A percentile compares a stretch with the other conserved stretches of the same genome.
Evolutionary conservation across 1,140 invertebrate species (phyloP).

Genomic region (Euschistus heros): DNA sequence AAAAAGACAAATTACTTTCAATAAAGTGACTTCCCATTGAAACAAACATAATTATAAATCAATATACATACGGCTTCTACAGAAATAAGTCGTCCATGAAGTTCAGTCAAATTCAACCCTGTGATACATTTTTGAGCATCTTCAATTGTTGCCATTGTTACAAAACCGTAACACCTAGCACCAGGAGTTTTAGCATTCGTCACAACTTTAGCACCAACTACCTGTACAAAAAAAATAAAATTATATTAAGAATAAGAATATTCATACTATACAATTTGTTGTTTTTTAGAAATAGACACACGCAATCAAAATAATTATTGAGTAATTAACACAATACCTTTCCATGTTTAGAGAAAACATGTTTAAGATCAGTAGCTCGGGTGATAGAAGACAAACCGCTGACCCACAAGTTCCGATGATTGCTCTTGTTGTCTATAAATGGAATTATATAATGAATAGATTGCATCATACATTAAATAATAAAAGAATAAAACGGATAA

Average conservation of each 20-base stretch:
- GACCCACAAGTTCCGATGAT: slow-evolving; percentile 73
- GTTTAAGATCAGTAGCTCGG: slow-evolving; percentile 82
- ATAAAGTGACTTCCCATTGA: too few relatives aligned
- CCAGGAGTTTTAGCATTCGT: slow-evolving; percentile 85
- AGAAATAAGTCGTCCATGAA: slow-evolving; percentile 86
- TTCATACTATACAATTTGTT: background rate
- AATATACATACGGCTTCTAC: slow-evolving; percentile 64
- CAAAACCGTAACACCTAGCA: slow-evolving; percentile 86
- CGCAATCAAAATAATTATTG: too few relatives aligned
- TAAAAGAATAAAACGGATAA: background rate
- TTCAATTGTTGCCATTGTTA: slow-evolving; percentile 80
- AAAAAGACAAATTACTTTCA: too few relatives aligned
- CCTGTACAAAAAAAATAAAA: slow-evolving; percentile 33
- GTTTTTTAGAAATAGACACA: background rate
- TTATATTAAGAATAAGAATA: background rate
- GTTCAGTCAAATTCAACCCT: slow-evolving; percentile 76
- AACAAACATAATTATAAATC: slow-evolving; percentile 2
- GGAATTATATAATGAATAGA: background rate
- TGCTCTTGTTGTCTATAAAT: slow-evolving; percentile 28
- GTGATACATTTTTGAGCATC: slow-evolving; percentile 84
- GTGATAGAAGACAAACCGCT: slow-evolving; percentile 81
- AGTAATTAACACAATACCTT: too few relatives aligned
- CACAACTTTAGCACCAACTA: slow-evolving; percentile 87
- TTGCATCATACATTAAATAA: background rate
- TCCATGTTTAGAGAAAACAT: slow-evolving; percentile 81